phyloP scores from a whole-genome alignment of 1,140 invertebrate genomes.

The Hylyphantes graminicola region DNA sequence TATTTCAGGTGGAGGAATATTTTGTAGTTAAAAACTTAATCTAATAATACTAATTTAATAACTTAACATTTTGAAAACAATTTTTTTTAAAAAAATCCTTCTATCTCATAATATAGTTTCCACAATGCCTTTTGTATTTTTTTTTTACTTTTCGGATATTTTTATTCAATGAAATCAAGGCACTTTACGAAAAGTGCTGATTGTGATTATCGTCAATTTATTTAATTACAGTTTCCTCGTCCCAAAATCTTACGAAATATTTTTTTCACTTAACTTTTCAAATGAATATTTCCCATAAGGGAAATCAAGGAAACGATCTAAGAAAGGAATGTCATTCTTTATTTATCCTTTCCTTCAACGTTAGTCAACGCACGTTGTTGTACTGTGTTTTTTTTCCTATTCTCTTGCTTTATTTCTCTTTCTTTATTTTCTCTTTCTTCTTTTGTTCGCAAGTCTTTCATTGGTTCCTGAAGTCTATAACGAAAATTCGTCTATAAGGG shows the following conservation, averaged over 20 bases:
- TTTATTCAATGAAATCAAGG: constrained; percentile 31
- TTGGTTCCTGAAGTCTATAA: constrained; percentile 46
- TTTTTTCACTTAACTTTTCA: constrained; percentile 24
- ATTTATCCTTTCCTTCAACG: constrained; percentile 42
- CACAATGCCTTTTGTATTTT: neutral
- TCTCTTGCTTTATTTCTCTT: constrained; percentile 10
- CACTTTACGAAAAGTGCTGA: constrained; percentile 40
- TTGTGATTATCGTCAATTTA: constrained; percentile 51
- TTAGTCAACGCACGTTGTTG: constrained; percentile 53
- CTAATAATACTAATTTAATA: too few species aligned
- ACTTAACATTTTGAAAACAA: too few species aligned
- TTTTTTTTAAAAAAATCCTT: too few species aligned
- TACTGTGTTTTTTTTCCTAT: neutral
- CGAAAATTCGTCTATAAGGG: constrained; percentile 26
- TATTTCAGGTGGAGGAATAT: too few species aligned
- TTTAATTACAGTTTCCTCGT: constrained; percentile 41
- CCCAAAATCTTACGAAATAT: constrained; percentile 23
- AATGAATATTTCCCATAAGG: constrained; percentile 50
- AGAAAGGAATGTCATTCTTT: constrained; percentile 53
- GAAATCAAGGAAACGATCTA: constrained; percentile 52
- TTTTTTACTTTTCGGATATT: neutral
- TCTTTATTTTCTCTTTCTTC: constrained; percentile 1
- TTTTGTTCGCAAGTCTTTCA: constrained; percentile 23
- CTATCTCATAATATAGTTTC: too few species aligned
- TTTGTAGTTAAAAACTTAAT: too few species aligned